Evolutionary conservation across 2,113 vertebrate species (phyloP).

Genomic region (Trematocara stigmaticum): DNA sequence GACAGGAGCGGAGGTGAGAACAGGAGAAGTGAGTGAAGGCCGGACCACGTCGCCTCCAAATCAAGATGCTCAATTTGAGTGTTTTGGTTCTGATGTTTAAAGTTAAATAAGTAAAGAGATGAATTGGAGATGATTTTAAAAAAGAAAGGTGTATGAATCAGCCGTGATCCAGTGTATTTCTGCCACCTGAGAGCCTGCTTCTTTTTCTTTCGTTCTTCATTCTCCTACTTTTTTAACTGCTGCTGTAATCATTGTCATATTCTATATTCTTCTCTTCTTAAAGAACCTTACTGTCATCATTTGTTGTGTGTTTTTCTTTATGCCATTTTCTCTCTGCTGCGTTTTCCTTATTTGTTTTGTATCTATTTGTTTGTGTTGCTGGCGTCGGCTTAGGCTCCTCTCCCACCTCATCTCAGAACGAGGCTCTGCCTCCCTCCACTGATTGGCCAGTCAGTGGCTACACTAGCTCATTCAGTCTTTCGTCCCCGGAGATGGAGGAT

Average conservation of each 20-base stretch:
- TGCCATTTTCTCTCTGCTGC: conserved; percentile 55
- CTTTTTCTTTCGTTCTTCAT: conserved; percentile 31
- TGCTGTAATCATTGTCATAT: conserved; percentile 26
- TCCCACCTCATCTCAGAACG: conserved; percentile 86
- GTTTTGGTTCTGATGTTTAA: background rate
- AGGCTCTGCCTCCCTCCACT: conserved; percentile 88
- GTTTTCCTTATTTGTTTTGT: conserved; percentile 42
- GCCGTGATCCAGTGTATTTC: background rate
- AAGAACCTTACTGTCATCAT: conserved; percentile 29
- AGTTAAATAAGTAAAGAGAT: background rate
- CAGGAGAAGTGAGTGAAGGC: background rate
- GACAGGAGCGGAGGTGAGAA: conserved; percentile 86
- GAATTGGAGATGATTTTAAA: background rate
- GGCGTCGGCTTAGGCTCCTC: conserved; percentile 77
- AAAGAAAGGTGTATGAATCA: background rate
- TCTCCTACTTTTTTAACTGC: conserved; percentile 38
- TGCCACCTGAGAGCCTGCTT: conserved; percentile 24
- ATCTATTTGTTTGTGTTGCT: conserved; percentile 52
- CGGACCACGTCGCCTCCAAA: background rate
- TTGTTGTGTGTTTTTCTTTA: conserved; percentile 41
- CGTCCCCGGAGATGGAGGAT: conserved; percentile 79
- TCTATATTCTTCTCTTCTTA: conserved; percentile 10
- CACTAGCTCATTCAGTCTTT: conserved; percentile 87
- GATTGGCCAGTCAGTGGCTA: conserved; percentile 90
- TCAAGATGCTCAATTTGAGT: background rate